Evolutionary conservation across 2,113 vertebrate genomes (phyloP).

Genomic region (Dinomys branickii): DNA sequence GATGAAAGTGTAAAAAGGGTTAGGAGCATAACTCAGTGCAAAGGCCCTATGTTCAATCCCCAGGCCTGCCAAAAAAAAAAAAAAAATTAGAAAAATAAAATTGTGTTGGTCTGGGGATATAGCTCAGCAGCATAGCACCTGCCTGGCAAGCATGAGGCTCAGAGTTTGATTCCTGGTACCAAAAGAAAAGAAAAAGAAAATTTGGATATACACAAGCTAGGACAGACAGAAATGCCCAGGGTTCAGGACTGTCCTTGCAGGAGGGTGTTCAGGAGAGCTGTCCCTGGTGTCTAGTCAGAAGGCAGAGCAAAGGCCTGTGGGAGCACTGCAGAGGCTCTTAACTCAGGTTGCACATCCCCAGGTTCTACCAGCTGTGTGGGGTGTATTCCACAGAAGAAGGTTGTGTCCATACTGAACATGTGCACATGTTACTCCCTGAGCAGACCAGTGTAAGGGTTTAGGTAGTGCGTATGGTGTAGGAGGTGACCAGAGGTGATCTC

Average conservation of each 20-base stretch:
- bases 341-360: background rate
- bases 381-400: background rate
- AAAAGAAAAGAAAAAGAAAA: background rate
- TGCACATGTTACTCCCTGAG: background rate
- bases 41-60: background rate
- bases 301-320: background rate
- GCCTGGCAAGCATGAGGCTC: background rate
- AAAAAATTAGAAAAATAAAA: background rate
- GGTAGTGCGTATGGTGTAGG: too few relatives aligned
- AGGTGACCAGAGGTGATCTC: background rate
- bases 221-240: background rate
- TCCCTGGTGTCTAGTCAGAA: background rate
- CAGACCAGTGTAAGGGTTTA: background rate
- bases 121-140: too few relatives aligned
- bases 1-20: background rate
- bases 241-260: background rate
- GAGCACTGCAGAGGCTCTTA: background rate
- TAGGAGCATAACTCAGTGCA: background rate
- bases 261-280: background rate
- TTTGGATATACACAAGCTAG: background rate
- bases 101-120: too few relatives aligned
- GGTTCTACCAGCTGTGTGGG: background rate
- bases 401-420: background rate
- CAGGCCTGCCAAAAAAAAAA: background rate
- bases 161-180: background rate